Evolutionary conservation across 2,797 vertebrate species (phyloP), one percentile per base, ranked within the genome.

Genomic region (Acridotheres tristis): DNA sequence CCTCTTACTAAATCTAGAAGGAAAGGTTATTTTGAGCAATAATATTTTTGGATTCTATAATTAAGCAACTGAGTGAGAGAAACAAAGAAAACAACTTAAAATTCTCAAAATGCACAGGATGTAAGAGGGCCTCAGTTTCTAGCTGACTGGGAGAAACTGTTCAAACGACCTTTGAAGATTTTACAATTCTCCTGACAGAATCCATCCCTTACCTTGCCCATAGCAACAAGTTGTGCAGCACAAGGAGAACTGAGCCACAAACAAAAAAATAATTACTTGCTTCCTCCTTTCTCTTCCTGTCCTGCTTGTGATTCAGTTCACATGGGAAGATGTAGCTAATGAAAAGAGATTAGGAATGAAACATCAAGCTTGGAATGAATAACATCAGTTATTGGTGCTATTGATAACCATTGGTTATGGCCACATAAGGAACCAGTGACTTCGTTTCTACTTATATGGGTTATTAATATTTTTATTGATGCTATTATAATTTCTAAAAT

Each of bases 11-110:
- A 78, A 80, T 68, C 66, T 48, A 86, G 53, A 89, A 50, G 42
- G 48, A 79, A 78, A 81, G 3, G 42, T 36, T 95, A 95, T 88
- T 95, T 57, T 85, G 42, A 93, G 67, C 32, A 89, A 17, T 18
- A 73, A 30, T 40, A 67, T 74, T 85, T 88, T 57, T 50, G 7
- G 53, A 71, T 53, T 79, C 42, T 57, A 4, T n/a, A 90, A 66
- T 71, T 75, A 71, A 73, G 53, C 25, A 85, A 80, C 10, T 45
- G 36, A 65, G 78, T 50, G 40, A 81, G 50, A 87, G n/a, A 90
- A 86, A 48, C 32, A 62, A 54, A 91, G 55, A 79, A 76, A 94
- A 82, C 50, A 76, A 38, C 5, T 4, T 76, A 19, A 85, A 73
- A 76, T 57, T 79, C 38, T 63, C 53, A 71, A 82, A 92, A 85